These are phyloP conservation scores for Dasyprocta punctata DNA, from an alignment of 2,113 vertebrate species.

Conservation along the genomic window DNA sequence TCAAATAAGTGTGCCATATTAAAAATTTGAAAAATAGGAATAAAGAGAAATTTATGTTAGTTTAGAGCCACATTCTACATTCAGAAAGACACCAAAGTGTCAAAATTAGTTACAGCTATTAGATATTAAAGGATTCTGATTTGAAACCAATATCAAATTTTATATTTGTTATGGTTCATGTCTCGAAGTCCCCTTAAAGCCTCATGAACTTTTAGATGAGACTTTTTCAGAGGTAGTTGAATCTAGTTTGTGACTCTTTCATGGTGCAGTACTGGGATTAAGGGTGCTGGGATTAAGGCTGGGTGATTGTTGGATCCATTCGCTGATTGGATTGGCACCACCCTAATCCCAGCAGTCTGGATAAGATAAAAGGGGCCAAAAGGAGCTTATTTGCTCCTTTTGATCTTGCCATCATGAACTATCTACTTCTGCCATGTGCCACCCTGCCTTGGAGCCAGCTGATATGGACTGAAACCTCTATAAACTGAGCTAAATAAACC, in stretches of 20 bases:
- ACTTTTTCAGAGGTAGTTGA: background rate
- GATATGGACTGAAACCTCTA: background rate
- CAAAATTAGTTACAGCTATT: background rate
- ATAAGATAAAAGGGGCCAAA: background rate
- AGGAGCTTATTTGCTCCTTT: background rate
- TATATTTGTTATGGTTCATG: background rate
- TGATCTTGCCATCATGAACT: background rate
- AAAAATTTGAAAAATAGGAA: background rate
- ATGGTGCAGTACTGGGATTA: background rate
- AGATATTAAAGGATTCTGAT: background rate
- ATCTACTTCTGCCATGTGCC: background rate
- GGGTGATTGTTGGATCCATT: background rate
- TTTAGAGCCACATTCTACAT: background rate
- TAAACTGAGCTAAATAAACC: background rate
- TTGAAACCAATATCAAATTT: background rate
- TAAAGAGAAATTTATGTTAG: background rate
- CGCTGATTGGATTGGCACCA: background rate
- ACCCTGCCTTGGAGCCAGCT: background rate
- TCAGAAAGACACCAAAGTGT: background rate
- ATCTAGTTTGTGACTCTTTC: background rate
- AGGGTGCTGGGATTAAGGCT: background rate
- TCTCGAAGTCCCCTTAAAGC: background rate
- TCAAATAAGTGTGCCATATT: background rate
- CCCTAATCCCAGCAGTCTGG: background rate
- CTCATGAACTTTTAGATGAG: background rate